A percentile compares a stretch with the other conserved stretches of the same genome.
These are phyloP conservation scores for Cantharis rufa DNA, from an alignment of 2,888 invertebrate species.

Conservation along the genomic window DNA sequence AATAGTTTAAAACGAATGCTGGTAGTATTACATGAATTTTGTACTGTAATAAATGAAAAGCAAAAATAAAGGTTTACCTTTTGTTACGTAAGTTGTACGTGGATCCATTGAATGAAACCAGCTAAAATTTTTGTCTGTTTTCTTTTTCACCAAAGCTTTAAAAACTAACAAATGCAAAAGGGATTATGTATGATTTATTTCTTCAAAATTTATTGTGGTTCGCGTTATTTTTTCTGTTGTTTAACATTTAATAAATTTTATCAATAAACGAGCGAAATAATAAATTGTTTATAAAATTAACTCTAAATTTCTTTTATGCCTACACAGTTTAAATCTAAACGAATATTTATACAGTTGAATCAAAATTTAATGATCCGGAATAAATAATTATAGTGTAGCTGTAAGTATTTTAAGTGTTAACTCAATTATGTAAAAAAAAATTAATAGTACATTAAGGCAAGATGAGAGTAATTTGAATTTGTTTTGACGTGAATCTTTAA, in stretches of 20 bases:
- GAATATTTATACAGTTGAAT: background rate
- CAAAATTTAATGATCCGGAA: background rate
- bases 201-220: background rate
- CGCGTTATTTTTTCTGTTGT: background rate
- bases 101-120: background rate
- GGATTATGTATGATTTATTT: background rate
- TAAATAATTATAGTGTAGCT: background rate
- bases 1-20: background rate
- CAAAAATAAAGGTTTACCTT: background rate
- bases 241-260: background rate
- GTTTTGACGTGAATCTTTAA: conserved; percentile 42
- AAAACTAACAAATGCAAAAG: background rate
- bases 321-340: background rate
- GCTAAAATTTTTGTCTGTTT: background rate
- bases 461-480: conserved; percentile 32
- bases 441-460: conserved; percentile 15
- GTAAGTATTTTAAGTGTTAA: background rate
- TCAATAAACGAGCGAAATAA: background rate
- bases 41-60: background rate
- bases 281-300: background rate
- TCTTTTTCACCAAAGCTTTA: background rate
- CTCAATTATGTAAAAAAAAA: conserved; percentile 7
- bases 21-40: background rate
- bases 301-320: background rate
- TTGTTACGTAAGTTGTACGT: background rate